Conservation (phyloP, 2,888 invertebrate genomes). For the Lamproptera curius region DNA sequence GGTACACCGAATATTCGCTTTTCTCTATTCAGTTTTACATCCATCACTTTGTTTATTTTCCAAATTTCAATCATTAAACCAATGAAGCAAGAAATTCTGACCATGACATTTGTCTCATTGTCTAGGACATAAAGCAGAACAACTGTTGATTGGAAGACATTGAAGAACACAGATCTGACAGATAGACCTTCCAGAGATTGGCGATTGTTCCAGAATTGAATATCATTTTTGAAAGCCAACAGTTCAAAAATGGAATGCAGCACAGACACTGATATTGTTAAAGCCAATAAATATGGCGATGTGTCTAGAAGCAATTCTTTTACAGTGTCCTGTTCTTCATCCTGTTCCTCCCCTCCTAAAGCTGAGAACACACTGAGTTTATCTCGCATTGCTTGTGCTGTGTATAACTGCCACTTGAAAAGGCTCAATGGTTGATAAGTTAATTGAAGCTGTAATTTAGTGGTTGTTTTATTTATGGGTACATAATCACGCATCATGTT, state of each 20-base stretch:
- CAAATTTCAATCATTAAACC: constrained; percentile 98
- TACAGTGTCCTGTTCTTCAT: constrained; percentile 92
- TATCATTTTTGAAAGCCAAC: constrained; percentile 99
- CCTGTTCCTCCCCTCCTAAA: constrained; percentile 85
- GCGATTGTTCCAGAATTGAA: constrained; percentile 99
- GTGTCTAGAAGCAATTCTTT: constrained; percentile 98
- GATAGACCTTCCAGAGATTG: constrained; percentile 98
- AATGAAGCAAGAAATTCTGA: constrained; percentile 95
- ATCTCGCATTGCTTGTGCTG: constrained; percentile 95
- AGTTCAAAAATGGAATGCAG: constrained; percentile 99
- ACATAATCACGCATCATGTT: constrained; percentile 97
- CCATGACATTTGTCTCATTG: constrained; percentile 98
- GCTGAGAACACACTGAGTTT: constrained; percentile 87
- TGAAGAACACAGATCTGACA: constrained; percentile 98
- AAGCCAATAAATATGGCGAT: constrained; percentile 94
- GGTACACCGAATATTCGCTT: constrained; percentile 89
- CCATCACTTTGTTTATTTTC: constrained; percentile 97
- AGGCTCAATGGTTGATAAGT: constrained; percentile 94
- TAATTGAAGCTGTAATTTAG: constrained; percentile 82
- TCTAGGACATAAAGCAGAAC: constrained; percentile 98
- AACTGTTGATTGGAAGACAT: constrained; percentile 97
- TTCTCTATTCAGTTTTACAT: constrained; percentile 87
- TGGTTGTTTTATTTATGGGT: constrained; percentile 91
- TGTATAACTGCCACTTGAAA: constrained; percentile 99
- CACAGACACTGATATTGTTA: constrained; percentile 95